phyloP scores from a whole-genome alignment of 2,797 vertebrate species.

The Leuciscus waleckii region DNA sequence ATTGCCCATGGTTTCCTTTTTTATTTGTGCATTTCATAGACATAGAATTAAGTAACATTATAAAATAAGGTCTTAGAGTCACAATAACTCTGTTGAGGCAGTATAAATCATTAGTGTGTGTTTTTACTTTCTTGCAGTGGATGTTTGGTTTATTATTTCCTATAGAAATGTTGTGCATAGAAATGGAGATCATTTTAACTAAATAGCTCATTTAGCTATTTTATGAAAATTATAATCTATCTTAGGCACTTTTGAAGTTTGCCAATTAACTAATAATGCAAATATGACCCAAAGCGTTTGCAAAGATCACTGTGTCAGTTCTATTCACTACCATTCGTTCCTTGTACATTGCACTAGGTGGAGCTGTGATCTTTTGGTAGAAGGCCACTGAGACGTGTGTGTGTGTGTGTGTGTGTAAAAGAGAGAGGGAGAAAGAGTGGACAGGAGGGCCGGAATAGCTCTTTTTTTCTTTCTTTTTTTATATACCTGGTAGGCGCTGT shows the following conservation, averaged over 20 bases:
- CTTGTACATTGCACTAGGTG: constrained; percentile 79
- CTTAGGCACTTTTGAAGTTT: neutral
- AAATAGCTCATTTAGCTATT: neutral
- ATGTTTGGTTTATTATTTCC: neutral
- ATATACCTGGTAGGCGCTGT: constrained; percentile 57
- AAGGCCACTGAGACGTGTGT: constrained; percentile 11
- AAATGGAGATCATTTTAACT: neutral
- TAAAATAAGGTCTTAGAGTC: neutral
- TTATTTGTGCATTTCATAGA: neutral
- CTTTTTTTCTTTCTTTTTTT: constrained; percentile 32
- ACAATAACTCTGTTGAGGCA: neutral
- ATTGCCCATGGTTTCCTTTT: neutral
- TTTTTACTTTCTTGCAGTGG: neutral
- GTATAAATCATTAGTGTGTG: neutral
- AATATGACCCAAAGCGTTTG: neutral
- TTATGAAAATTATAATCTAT: neutral
- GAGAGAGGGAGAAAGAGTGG: constrained; percentile 40
- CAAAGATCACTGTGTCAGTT: constrained; percentile 5
- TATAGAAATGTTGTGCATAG: neutral
- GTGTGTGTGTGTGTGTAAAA: neutral
- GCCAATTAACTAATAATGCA: neutral
- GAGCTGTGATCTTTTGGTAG: constrained; percentile 79
- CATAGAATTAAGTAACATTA: neutral
- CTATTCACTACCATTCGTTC: neutral
- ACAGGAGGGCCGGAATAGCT: constrained; percentile 39